Conservation (phyloP, 2,888 invertebrate genomes). For the Diarsia dahlii region DNA sequence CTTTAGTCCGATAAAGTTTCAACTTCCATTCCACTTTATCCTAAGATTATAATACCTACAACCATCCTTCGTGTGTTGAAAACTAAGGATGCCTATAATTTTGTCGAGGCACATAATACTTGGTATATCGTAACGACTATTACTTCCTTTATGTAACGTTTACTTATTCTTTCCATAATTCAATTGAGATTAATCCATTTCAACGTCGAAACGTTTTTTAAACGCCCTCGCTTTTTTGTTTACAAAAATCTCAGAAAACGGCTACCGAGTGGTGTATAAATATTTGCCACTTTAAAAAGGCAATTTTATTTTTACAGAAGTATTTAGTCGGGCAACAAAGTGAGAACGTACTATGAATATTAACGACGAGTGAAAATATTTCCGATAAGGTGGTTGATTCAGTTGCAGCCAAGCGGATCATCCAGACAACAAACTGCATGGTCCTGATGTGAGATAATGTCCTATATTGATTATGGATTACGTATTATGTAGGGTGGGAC, state of each 20-base stretch:
- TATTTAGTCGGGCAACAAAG: constrained; percentile 21
- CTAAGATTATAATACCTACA: not conserved
- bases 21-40: constrained; percentile 34
- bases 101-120: not conserved
- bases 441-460: too few species aligned
- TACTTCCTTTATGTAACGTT: not conserved
- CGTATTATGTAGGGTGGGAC: too few species aligned
- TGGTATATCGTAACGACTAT: constrained; percentile 1
- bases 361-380: constrained; percentile 7
- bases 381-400: constrained; percentile 26
- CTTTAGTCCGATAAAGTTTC: constrained; percentile 13
- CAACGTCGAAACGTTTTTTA: constrained; percentile 1
- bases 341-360: constrained; percentile 2
- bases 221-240: not conserved
- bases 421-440: not conserved
- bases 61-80: not conserved
- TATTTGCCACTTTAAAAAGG: constrained; percentile 30
- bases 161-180: not conserved
- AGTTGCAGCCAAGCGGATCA: not conserved
- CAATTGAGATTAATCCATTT: constrained; percentile 8
- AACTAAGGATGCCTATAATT: not conserved
- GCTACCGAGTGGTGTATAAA: constrained; percentile 12
- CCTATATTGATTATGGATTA: too few species aligned
- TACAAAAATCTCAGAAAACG: constrained; percentile 12
- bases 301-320: constrained; percentile 36